A percentile compares a stretch with the other conserved stretches of the same genome.
Conservation (phyloP, 2,113 vertebrate species). For the Zonotrichia leucophrys region DNA sequence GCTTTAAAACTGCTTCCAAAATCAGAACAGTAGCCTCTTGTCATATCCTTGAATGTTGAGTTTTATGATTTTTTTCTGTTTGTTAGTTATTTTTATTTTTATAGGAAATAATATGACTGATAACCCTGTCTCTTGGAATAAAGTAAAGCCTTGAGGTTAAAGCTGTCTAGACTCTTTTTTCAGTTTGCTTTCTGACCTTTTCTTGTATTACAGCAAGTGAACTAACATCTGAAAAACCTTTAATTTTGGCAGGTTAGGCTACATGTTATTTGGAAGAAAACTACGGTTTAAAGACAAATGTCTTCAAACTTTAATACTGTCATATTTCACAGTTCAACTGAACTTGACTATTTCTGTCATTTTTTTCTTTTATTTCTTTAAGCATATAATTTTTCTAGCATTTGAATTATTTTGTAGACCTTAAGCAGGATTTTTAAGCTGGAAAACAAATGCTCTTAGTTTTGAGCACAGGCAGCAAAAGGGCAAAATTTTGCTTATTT, state of each 20-base stretch:
- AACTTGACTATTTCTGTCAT: background rate
- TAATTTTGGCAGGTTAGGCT: conserved; percentile 53
- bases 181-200: conserved; percentile 67
- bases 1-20: background rate
- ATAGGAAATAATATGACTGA: conserved; percentile 18
- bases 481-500: conserved; percentile 49
- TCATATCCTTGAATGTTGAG: conserved; percentile 48
- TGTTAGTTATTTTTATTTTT: conserved; percentile 45
- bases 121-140: conserved; percentile 46
- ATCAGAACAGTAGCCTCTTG: background rate
- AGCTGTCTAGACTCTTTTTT: conserved; percentile 25
- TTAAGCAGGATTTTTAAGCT: background rate
- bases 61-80: conserved; percentile 27
- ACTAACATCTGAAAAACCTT: conserved; percentile 54
- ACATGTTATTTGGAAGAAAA: conserved; percentile 41
- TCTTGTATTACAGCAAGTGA: conserved; percentile 49
- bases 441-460: background rate
- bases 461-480: conserved; percentile 35
- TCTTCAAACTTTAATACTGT: conserved; percentile 13
- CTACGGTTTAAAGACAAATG: conserved; percentile 24
- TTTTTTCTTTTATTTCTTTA: background rate
- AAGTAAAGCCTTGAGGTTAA: conserved; percentile 41
- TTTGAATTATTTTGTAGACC: conserved; percentile 3
- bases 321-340: background rate
- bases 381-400: background rate